Percentiles rank a stretch among this genome's conserved stretches.
These are phyloP conservation scores for Cranoglanis bouderius DNA, from an alignment of 2,113 vertebrate species.

Conservation along the genomic window DNA sequence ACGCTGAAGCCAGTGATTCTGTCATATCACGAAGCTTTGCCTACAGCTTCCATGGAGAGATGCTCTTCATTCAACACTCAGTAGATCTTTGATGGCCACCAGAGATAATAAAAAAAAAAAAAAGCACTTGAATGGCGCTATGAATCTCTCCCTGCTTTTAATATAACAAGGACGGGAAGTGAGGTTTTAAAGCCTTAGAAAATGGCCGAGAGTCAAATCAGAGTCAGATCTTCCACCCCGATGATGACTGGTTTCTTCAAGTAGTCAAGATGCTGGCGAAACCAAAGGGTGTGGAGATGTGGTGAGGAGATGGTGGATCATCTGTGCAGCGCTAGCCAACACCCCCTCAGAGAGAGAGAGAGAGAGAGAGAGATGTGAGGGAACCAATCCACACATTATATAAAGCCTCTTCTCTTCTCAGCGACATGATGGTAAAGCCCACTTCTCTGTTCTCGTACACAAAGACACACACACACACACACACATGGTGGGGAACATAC, in stretches of 20 bases:
- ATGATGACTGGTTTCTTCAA: constrained; percentile 64
- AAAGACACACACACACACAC: constrained; percentile 61
- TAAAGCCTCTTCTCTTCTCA: constrained; percentile 65
- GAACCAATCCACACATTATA: constrained; percentile 65
- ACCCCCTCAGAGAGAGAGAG: constrained; percentile 58
- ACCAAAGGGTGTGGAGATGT: constrained; percentile 54
- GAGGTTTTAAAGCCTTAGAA: constrained; percentile 13
- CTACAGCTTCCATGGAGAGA: constrained; percentile 42
- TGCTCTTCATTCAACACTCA: constrained; percentile 30
- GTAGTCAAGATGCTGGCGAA: constrained; percentile 69
- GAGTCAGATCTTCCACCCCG: constrained; percentile 69
- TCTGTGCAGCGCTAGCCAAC: background rate
- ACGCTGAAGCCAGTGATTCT: constrained; percentile 71
- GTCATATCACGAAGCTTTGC: constrained; percentile 57
- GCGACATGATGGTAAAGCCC: constrained; percentile 57
- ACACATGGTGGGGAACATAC: constrained; percentile 27
- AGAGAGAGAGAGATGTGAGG: constrained; percentile 67
- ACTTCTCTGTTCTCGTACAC: constrained; percentile 68
- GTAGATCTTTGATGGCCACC: background rate
- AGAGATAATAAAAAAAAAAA: background rate
- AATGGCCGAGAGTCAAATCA: constrained; percentile 5
- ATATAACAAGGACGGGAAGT: constrained; percentile 6
- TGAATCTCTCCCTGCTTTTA: constrained; percentile 26
- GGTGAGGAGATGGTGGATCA: constrained; percentile 23
- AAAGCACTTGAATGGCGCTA: background rate